Conservation (phyloP, 2,797 vertebrate genomes). For the Ataeniobius toweri region DNA sequence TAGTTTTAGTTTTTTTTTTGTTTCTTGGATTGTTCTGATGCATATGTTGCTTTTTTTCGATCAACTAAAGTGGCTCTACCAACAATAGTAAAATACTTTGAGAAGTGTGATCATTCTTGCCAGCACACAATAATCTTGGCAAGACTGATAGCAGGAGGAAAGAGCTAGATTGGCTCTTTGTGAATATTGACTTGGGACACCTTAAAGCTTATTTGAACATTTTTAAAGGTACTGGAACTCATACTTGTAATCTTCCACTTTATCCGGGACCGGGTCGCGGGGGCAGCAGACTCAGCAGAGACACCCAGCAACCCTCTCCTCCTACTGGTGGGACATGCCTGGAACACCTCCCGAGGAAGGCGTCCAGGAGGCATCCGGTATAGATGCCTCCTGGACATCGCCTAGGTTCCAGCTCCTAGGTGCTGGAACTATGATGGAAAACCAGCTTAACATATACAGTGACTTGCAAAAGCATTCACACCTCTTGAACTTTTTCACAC, state of each 20-base stretch:
- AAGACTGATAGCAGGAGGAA: not conserved
- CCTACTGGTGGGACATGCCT: no score
- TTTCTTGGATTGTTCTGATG: not conserved
- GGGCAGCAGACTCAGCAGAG: no score
- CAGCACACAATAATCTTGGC: constrained; percentile 1
- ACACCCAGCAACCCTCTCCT: no score
- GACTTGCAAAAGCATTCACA: not conserved
- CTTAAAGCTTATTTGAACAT: constrained; percentile 6
- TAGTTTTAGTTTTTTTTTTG: not conserved
- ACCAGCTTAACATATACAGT: not conserved
- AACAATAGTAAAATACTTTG: not conserved
- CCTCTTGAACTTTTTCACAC: not conserved
- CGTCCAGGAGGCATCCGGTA: no score
- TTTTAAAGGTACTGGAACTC: not conserved
- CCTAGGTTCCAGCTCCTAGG: not conserved
- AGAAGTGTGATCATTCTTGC: not conserved
- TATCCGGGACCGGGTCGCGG: no score
- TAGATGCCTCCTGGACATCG: no score
- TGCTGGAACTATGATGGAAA: not conserved
- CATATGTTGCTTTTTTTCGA: constrained; percentile 3
- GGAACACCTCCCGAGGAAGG: no score
- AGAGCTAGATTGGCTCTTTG: constrained; percentile 1
- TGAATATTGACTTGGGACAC: not conserved
- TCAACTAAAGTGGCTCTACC: not conserved
- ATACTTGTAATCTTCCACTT: no score